Evolutionary conservation across 1,140 invertebrate species (phyloP).

Genomic region (Drosophila kikkawai): DNA sequence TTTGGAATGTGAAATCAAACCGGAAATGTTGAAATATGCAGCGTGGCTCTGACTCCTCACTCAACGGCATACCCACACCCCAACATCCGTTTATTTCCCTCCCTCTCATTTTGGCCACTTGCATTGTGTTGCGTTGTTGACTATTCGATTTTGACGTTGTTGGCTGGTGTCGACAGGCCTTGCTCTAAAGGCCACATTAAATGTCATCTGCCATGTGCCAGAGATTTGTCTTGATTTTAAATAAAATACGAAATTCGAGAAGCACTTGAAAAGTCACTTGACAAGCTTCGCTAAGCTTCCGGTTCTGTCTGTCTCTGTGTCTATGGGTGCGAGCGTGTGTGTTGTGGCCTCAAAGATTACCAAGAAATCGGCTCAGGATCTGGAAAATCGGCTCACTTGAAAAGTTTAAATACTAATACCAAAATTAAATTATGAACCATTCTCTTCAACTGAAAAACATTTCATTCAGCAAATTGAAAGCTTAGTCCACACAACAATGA

Average conservation of each 20-base stretch:
- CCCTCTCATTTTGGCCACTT: conserved; percentile 19
- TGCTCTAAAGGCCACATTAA: conserved; percentile 30
- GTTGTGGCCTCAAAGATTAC: conserved; percentile 2
- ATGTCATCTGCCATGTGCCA: conserved; percentile 35
- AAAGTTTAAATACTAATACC: conserved; percentile 33
- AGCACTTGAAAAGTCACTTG: conserved; percentile 5
- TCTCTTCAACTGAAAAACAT: conserved; percentile 15
- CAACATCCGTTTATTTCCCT: background rate
- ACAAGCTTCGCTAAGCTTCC: conserved; percentile 16
- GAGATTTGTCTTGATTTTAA: conserved; percentile 25
- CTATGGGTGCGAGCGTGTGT: background rate
- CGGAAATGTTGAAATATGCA: conserved; percentile 80
- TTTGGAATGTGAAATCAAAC: conserved; percentile 80
- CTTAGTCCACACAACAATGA: background rate
- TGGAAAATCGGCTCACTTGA: conserved; percentile 35
- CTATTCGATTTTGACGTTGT: conserved; percentile 15
- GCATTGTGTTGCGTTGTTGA: conserved; percentile 24
- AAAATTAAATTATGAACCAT: conserved; percentile 37
- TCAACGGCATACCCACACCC: conserved; percentile 11
- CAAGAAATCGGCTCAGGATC: conserved; percentile 21
- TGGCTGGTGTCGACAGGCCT: conserved; percentile 57
- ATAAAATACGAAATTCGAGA: conserved; percentile 24
- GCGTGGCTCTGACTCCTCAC: conserved; percentile 45
- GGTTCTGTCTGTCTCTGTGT: background rate
- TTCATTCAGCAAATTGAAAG: conserved; percentile 14